Percentiles rank a stretch among this genome's conserved stretches.
phyloP scores from a whole-genome alignment of 2,797 vertebrate genomes.

The Cyclopterus lumpus region DNA sequence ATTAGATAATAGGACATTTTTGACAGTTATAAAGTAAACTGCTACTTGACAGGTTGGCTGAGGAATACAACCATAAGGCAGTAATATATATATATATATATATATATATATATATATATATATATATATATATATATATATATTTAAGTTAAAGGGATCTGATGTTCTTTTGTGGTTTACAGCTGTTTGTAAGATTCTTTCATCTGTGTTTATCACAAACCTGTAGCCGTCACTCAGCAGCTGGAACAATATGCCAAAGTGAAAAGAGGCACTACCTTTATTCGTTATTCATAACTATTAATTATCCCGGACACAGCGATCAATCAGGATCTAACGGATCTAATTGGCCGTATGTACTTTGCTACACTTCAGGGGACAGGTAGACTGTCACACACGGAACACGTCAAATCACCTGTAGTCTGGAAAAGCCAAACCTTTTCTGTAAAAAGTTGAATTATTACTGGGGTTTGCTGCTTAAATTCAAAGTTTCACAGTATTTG shows the following conservation, averaged over 20 bases:
- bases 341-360: slow-evolving; percentile 12
- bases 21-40: neutral
- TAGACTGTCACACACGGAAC: neutral
- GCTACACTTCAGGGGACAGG: slow-evolving; percentile 2
- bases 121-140: too few species aligned
- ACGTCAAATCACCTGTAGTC: neutral
- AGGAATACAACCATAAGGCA: too few species aligned
- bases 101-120: too few species aligned
- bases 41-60: neutral
- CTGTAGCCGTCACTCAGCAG: neutral
- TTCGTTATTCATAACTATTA: slow-evolving; percentile 28
- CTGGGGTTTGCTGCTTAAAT: neutral
- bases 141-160: neutral
- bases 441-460: neutral
- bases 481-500: neutral
- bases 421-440: too few species aligned
- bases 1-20: too few species aligned
- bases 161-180: neutral
- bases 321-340: slow-evolving; percentile 3
- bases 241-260: neutral
- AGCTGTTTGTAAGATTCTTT: neutral
- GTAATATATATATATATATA: too few species aligned
- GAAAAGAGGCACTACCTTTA: neutral
- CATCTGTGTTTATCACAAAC: neutral
- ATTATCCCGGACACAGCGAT: slow-evolving; percentile 26